Conservation (phyloP, 2,797 vertebrate genomes). For the Coilia nasus region DNA sequence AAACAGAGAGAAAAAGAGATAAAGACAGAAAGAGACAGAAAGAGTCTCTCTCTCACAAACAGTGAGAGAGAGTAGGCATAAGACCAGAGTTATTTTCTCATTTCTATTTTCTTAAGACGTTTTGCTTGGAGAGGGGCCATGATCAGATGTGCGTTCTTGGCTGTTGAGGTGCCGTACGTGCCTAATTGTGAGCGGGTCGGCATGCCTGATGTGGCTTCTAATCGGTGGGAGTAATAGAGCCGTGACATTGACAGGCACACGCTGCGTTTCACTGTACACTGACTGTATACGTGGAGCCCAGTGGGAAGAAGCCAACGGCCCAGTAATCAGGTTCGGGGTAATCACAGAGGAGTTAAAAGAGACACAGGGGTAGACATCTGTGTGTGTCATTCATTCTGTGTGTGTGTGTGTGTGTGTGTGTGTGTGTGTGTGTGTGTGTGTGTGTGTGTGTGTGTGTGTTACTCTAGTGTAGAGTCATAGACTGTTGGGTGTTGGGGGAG, state of each 20-base stretch:
- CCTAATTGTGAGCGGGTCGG: slow-evolving; percentile 13
- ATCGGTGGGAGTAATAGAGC: background rate
- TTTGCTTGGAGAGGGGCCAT: slow-evolving; percentile 36
- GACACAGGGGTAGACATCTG: slow-evolving; percentile 65
- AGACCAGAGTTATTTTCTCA: background rate
- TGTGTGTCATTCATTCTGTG: slow-evolving; percentile 63
- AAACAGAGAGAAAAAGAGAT: background rate
- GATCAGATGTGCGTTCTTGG: background rate
- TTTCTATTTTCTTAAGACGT: slow-evolving; percentile 24
- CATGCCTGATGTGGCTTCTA: slow-evolving; percentile 25
- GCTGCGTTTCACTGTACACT: background rate
- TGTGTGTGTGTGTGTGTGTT: no score
- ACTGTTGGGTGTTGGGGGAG: slow-evolving; percentile 34
- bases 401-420: background rate
- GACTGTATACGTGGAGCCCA: no score
- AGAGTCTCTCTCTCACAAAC: background rate
- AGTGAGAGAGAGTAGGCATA: background rate
- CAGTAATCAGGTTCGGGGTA: slow-evolving; percentile 28
- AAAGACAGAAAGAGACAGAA: background rate
- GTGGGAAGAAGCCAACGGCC: background rate
- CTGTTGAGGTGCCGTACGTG: slow-evolving; percentile 2
- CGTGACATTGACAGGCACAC: slow-evolving; percentile 33
- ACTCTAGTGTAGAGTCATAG: background rate
- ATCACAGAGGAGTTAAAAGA: slow-evolving; percentile 34
- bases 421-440: no score